Conservation (phyloP, 2,113 vertebrate species). For the Oplegnathus fasciatus region DNA sequence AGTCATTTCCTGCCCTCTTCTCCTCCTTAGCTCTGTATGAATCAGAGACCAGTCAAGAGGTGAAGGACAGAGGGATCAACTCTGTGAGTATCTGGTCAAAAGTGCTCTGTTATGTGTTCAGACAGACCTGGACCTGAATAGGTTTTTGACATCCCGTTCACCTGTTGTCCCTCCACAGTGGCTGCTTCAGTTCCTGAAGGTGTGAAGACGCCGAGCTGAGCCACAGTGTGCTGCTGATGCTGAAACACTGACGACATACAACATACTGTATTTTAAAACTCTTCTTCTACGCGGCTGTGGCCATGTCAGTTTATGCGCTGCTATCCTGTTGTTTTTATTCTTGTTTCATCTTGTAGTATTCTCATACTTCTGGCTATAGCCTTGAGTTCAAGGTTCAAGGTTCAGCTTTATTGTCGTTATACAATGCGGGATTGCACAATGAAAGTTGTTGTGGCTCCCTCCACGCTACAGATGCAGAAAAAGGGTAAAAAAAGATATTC, state of each 20-base stretch:
- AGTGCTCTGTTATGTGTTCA: neutral
- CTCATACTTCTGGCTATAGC: neutral
- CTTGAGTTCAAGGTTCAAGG: neutral
- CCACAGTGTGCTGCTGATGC: neutral
- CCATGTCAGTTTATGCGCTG: neutral
- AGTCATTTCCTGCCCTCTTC: slow-evolving; percentile 28
- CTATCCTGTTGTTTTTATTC: neutral
- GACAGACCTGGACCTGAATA: neutral
- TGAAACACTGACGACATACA: neutral
- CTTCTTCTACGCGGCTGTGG: neutral
- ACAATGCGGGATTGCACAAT: neutral
- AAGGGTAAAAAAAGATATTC: neutral
- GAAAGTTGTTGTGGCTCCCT: neutral
- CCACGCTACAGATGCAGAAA: neutral
- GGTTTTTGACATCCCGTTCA: slow-evolving; percentile 5
- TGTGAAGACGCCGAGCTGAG: slow-evolving; percentile 69
- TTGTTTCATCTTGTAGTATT: neutral
- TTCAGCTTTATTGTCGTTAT: neutral
- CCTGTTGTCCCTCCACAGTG: slow-evolving; percentile 71
- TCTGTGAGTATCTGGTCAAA: slow-evolving; percentile 75
- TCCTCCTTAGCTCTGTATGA: slow-evolving; percentile 81
- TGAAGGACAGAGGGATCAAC: slow-evolving; percentile 84
- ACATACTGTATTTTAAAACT: neutral
- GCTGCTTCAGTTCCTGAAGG: slow-evolving; percentile 80
- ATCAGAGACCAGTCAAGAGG: slow-evolving; percentile 78